These are phyloP conservation scores for Drosophila longiperda DNA, from an alignment of 2,888 invertebrate genomes.

Conservation along the genomic window DNA sequence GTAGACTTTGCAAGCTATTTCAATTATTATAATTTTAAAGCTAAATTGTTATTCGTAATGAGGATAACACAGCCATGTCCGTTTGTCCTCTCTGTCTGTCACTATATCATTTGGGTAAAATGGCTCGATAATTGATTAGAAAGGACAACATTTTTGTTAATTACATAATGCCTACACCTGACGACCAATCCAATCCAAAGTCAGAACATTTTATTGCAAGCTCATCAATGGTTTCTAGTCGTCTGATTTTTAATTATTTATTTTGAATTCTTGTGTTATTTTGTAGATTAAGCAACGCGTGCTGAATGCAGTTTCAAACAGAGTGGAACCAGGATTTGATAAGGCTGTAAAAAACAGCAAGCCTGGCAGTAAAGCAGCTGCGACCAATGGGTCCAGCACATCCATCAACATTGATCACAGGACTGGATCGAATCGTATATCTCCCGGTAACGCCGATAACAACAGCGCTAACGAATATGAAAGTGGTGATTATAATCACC, in stretches of 20 bases:
- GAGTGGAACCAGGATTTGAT: constrained; percentile 55
- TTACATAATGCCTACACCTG: not conserved
- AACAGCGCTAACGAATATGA: not conserved
- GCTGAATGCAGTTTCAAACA: constrained; percentile 77
- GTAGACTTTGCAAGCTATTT: not conserved
- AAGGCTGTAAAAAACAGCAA: constrained; percentile 9
- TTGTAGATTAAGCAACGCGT: constrained; percentile 83
- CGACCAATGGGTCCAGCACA: not conserved
- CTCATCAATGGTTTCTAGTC: not conserved
- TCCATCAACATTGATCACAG: not conserved
- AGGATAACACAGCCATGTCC: not conserved
- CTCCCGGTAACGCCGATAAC: not conserved
- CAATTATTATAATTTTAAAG: not conserved
- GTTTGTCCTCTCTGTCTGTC: not conserved
- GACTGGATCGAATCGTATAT: not conserved
- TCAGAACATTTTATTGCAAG: not conserved
- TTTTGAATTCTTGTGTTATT: not conserved
- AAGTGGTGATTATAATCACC: not conserved
- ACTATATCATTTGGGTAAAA: not conserved
- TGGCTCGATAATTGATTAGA: not conserved
- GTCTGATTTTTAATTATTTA: not conserved
- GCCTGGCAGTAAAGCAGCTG: not conserved
- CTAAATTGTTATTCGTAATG: not conserved
- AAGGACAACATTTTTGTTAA: not conserved
- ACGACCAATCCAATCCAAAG: not conserved